Conservation (phyloP, 2,888 invertebrate genomes). For the Atherix ibis region DNA sequence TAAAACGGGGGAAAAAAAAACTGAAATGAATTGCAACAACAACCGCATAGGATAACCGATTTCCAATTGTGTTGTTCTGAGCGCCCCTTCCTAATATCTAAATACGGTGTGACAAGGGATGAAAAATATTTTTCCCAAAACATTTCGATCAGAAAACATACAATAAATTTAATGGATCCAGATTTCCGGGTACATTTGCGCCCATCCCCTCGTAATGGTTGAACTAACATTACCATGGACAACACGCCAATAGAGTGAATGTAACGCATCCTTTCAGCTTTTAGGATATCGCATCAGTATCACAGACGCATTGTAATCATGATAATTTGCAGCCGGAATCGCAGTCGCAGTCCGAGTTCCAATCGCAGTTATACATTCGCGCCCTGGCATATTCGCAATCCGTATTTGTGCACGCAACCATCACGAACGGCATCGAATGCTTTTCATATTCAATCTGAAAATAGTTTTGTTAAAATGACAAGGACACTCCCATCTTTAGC, state of each 20-base stretch:
- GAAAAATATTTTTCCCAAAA: constrained; percentile 13
- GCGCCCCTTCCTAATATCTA: too few relatives aligned
- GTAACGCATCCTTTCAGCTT: too few relatives aligned
- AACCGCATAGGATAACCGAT: too few relatives aligned
- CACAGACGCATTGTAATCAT: too few relatives aligned
- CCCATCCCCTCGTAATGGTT: too few relatives aligned
- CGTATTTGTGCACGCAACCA: background rate
- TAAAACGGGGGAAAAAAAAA: background rate
- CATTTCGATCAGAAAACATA: constrained; percentile 10
- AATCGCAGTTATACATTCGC: background rate
- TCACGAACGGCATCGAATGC: background rate
- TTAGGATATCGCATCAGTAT: too few relatives aligned
- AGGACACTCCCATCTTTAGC: constrained; percentile 32
- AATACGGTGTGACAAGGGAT: constrained; percentile 12
- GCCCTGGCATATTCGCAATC: background rate
- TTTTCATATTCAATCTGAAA: too few relatives aligned
- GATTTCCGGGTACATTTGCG: constrained; percentile 9
- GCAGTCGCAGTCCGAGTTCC: background rate
- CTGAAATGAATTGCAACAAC: background rate
- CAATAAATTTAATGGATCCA: constrained; percentile 10
- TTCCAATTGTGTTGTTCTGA: too few relatives aligned
- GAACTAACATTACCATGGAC: too few relatives aligned
- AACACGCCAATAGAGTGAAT: too few relatives aligned
- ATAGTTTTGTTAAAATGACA: constrained; percentile 16
- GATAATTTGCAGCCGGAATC: background rate